Base-by-base conservation (phyloP, 2,888 invertebrate genomes). In the Thera britannica region DNA sequence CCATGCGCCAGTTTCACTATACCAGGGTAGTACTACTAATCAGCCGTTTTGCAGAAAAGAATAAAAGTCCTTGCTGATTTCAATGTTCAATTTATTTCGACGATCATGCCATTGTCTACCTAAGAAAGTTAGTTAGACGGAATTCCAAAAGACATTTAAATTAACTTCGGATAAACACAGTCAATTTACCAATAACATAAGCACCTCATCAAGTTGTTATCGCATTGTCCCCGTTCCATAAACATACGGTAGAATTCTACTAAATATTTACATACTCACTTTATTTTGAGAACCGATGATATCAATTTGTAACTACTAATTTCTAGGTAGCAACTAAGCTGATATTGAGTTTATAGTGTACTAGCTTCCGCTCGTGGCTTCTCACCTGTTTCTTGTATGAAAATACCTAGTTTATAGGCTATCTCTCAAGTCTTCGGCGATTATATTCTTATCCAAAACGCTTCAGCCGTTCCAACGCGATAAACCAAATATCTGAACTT, bases 221-320 rank as follows among this genome's bases (percentile, higher is more conserved):
- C 67, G 62, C 61, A 12, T 38, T 58, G 67, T 59, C 67, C 67
- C 49, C 54, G n/a, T 59, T 67, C 35, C 49, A 58, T 55, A 58
- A 67, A 62, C 52, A 65, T 57, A 61, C 56, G 35, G 23, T 48
- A 6, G 38, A 61, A 60, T 57, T 58, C 34, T 57, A 60, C 48
- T 60, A 60, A 59, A 49, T 44, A 54, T 52, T 52, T 52, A 52
- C 52, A 51, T 51, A 51, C 23, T 46, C 44, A 46, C 44, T 46
- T 46, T 23, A 51, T 62, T 67, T 61, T 52, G 52, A 67, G 61
- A 58, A 67, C 7, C 12, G 51, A 52, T 49, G 52, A 36, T 52
- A 58, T 62, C 58, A 41, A 62, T 54, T 58, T 48, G 54, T 67
- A 36, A 62, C 57, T 51, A 56, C 60, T 64, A 52, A 57, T 48